Conservation (phyloP, 2,113 vertebrate genomes). For the Daubentonia madagascariensis region DNA sequence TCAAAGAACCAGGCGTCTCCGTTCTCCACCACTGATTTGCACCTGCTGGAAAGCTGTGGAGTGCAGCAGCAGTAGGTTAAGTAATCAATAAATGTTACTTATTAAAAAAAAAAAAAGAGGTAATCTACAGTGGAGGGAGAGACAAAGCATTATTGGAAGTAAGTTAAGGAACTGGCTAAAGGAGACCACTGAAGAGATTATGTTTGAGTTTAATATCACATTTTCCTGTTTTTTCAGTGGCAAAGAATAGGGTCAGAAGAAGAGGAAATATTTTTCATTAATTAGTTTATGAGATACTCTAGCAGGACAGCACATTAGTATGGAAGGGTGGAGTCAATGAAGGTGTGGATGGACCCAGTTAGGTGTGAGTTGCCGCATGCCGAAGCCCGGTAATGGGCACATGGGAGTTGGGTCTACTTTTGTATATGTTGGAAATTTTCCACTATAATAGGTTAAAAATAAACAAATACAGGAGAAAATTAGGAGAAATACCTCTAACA, state of each 20-base stretch:
- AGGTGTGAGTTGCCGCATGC: accelerated
- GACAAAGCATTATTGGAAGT: background rate
- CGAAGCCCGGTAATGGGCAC: too few relatives aligned
- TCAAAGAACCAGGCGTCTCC: background rate
- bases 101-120: too few relatives aligned
- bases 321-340: too few relatives aligned
- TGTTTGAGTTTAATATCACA: accelerated
- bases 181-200: too few relatives aligned
- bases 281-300: background rate
- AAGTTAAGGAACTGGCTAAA: background rate
- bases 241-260: too few relatives aligned
- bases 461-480: background rate
- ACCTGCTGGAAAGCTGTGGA: too few relatives aligned
- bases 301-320: background rate
- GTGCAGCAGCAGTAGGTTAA: background rate
- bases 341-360: accelerated
- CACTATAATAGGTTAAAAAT: background rate
- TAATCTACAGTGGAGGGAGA: too few relatives aligned
- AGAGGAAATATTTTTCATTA: background rate
- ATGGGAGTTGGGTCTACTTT: background rate
- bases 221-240: accelerated
- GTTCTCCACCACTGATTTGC: too few relatives aligned
- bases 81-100: too few relatives aligned
- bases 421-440: background rate
- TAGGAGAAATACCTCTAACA: background rate